Base-by-base conservation (phyloP, 2,113 vertebrate species). In the Turdus rufiventris region DNA sequence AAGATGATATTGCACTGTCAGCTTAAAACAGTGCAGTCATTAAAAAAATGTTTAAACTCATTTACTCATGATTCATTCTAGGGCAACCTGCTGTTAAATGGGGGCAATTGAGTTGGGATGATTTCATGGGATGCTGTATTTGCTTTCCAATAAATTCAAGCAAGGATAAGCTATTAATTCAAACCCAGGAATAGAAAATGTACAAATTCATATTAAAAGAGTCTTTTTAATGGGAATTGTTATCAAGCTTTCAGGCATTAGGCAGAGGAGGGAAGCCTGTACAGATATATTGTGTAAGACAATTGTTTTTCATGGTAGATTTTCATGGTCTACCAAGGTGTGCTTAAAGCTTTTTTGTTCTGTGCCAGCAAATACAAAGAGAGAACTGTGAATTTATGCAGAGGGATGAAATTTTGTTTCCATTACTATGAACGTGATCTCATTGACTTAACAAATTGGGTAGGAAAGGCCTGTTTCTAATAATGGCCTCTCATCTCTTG, bases 401-500 rank as follows among this genome's bases (percentile, higher is more conserved):
- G 45, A n/a, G 67, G 51, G 34, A 53, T 87, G 76, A 20, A 73
- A 73, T 79, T 79, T 66, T 81, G 57, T 79, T 91, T 33, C 62
- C 16, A 6, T 84, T 84, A 56, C 33, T 42, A 12, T 57, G 83
- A 78, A 78, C 0, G 2, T 78, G 87, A 85, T 89, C 84, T 93
- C 76, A 78, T 67, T 94, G 87, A 72, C n/a, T 82, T 91, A 61
- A 89, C 62, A 82, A 73, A 92, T 66, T 13, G 66, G 68, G 62
- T 65, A 66, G 50, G 45, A 92, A 94, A 81, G 75, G 40, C 51
- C 36, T 42, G 34, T 42, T 93, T 86, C 88, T 94, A 77, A 88
- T 88, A 90, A 94, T 40, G 77, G 56, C 84, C 66, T 87, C 84
- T 92, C 77, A 83, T 96, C 68, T 95, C 65, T 81, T 94, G 88